These are phyloP conservation scores for Helicolenus hilgendorfi DNA, from an alignment of 2,797 vertebrate genomes.

Conservation along the genomic window DNA sequence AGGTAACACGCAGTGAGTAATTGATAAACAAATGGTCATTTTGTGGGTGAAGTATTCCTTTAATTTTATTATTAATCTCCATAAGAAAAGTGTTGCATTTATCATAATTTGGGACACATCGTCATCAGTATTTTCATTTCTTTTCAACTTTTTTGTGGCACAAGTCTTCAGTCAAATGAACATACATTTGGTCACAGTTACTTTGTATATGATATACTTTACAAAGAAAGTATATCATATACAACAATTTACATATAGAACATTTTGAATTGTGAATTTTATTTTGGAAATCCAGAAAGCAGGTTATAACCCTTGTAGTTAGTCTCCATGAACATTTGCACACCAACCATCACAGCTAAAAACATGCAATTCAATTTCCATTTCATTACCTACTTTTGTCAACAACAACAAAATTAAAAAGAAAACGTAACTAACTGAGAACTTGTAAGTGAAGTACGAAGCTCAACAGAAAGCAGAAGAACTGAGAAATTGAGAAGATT, in stretches of 20 bases:
- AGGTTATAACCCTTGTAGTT: neutral
- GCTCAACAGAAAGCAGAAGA: neutral
- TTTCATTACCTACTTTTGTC: neutral
- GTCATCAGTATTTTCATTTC: neutral
- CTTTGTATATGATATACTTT: neutral
- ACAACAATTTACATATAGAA: neutral
- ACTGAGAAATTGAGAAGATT: neutral
- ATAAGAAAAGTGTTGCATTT: neutral
- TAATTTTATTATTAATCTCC: neutral
- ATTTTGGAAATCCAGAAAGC: neutral
- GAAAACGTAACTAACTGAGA: neutral
- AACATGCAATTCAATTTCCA: neutral
- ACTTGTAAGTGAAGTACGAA: neutral
- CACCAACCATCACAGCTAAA: neutral
- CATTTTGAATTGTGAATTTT: neutral
- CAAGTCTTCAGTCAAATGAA: neutral
- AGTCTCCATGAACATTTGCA: neutral
- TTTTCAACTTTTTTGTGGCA: neutral
- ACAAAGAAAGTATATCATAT: neutral
- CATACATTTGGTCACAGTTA: neutral
- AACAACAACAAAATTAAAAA: neutral
- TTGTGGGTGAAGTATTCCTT: neutral
- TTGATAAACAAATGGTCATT: neutral
- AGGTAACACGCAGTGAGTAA: accelerated
- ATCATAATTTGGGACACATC: neutral